Evolutionary conservation across 2,797 vertebrate genomes (phyloP), one percentile per base, ranked within the genome.

Genomic region (Melanogrammus aeglefinus): DNA sequence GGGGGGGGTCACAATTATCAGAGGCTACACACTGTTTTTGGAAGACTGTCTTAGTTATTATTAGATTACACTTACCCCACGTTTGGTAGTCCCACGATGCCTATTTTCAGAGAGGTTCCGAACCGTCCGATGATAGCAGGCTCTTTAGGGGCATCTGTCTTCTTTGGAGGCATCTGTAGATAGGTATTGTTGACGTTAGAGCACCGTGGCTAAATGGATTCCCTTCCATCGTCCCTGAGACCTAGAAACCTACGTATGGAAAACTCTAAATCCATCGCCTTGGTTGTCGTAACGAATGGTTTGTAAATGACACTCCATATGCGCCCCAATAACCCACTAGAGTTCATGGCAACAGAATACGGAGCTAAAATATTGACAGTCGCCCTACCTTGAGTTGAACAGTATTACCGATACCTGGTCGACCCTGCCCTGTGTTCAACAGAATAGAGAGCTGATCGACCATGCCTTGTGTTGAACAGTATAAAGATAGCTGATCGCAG

Each of bases 31-130:
- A 14, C 24, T 7, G 33, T 38, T 14, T n/a, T 5, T 70, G 69
- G 69, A 71, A 6, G 69, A 14, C 18, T 6, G 69, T 29, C 31
- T 29, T 13, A 13, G 70, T 21, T 18, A 38, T 29, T 41, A 29
- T 9, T n/a, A 12, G 47, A 18, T 12, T 18, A 39, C 16, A 95
- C 96, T 76, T 94, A 99, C 98, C 98, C 98, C 74, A 99, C 96
- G 90, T 99, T 99, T 21, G 98, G 98, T 87, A 99, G 93, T 89
- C 98, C 98, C 77, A 99, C 98, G 81, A 99, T 98, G 85, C 97
- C 98, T 87, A 99, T 97, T 93, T 99, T 99, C 89, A 99, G 91
- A 13, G 97, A 97, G 66, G 97, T 99, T 83, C 98, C 97, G 86
- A 99, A 99, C 76, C 97, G 93, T 87, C 97, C 98, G 89, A 99